Evolutionary conservation across 1,140 invertebrate species (phyloP), one percentile per base, ranked within the genome.

Genomic region (Acyrthosiphon pisum): DNA sequence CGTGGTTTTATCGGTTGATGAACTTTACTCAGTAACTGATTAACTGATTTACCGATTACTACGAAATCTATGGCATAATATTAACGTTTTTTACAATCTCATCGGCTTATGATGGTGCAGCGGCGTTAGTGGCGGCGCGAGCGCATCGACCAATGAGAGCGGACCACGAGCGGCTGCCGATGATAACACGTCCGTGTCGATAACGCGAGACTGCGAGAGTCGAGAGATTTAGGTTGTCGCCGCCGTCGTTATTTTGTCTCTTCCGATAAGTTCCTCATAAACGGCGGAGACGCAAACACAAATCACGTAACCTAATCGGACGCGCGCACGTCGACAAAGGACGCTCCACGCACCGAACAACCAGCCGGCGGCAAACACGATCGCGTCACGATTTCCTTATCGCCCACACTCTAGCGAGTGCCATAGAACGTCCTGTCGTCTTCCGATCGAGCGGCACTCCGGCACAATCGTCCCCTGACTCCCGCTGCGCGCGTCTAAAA

Each of bases 121-220:
- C 6, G 76, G 35, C 35, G 76, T 7, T 7, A 18, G 35, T 11
- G 7, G 48, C 30, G 35, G n/a, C 48, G 35, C 14, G 35, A 9
- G 46, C 76, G 2, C 20, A 22, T 37, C 68, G 48, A 84, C 91
- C 91, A 92, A 92, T 92, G 23, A 30, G 44, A 84, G 9, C 48
- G 44, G 23, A 84, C 91, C 91, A 92, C 91, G 91, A 92, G 91
- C 91, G 35, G 76, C 68, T 41, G 48, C 46, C 22, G 18, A 26
- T 48, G 68, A 91, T 91, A 91, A 91, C 44, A n/a, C 30, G 6
- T 20, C 81, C 81, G 35, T 68, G 41, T 23, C 30, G 90, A 91
- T 91, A 91, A 92, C 91, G n/a, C 26, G 14, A 8, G 48, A 4
- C 11, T 18, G 23, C 26, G 22, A n/a, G 14, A 37, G 23, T 37